phyloP scores from a whole-genome alignment of 2,888 invertebrate species.

The Exocentrus adspersus region DNA sequence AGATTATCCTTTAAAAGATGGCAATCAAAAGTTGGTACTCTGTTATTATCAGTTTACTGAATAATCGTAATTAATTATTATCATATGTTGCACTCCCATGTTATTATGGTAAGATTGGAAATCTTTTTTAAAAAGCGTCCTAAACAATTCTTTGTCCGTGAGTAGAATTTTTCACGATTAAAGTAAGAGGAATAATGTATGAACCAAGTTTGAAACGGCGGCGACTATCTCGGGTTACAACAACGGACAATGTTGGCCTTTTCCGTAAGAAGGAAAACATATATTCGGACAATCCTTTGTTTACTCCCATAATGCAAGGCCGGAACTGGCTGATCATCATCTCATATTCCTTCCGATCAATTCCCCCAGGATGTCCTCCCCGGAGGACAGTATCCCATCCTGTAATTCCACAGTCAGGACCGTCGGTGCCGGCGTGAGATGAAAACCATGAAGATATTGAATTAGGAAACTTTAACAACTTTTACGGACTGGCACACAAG shows the following conservation, averaged over 20 bases:
- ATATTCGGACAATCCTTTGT: conserved; percentile 39
- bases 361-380: conserved; percentile 38
- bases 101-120: too few relatives aligned
- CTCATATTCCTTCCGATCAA: conserved; percentile 43
- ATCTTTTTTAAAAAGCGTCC: too few relatives aligned
- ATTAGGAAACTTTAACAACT: conserved; percentile 36
- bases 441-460: conserved; percentile 29
- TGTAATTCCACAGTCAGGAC: conserved; percentile 19
- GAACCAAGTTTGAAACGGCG: too few relatives aligned
- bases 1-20: too few relatives aligned
- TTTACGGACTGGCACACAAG: conserved; percentile 27
- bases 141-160: too few relatives aligned
- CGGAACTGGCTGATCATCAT: conserved; percentile 40
- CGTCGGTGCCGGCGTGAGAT: conserved; percentile 21
- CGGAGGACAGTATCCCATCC: conserved; percentile 24
- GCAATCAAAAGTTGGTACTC: too few relatives aligned
- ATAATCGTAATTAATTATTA: too few relatives aligned
- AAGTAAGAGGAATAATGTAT: too few relatives aligned
- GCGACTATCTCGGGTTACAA: conserved; percentile 1
- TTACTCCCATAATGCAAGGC: conserved; percentile 39
- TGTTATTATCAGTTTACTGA: too few relatives aligned
- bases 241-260: conserved; percentile 1
- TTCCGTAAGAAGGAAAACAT: conserved; percentile 22
- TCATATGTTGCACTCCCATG: too few relatives aligned
- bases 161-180: too few relatives aligned